Conservation (phyloP, 92 coral and sea anemone genomes). For the Ricordea florida region DNA sequence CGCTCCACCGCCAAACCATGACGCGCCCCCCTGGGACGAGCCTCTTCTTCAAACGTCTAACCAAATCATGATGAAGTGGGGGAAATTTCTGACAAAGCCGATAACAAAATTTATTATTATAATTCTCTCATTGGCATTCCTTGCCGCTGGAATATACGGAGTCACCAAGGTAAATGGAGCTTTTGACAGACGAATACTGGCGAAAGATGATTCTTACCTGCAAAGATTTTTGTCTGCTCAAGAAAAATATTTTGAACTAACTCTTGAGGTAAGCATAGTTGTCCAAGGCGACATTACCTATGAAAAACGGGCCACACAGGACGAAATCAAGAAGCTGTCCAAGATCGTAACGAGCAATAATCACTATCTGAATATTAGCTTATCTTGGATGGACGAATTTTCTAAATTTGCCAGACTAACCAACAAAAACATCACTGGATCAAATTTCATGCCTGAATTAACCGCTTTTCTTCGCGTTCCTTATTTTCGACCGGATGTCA, state of each 20-base stretch:
- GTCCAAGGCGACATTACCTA: constrained; percentile 7
- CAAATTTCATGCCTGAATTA: constrained; percentile 26
- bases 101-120: too few relatives aligned
- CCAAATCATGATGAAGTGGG: too few relatives aligned
- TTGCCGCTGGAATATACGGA: too few relatives aligned
- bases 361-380: constrained; percentile 21
- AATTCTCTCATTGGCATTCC: too few relatives aligned
- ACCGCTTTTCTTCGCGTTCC: constrained; percentile 47
- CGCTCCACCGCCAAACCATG: too few relatives aligned
- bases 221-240: constrained; percentile 13
- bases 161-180: too few relatives aligned
- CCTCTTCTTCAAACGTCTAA: too few relatives aligned
- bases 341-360: constrained; percentile 8
- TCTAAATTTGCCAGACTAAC: background rate
- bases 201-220: constrained; percentile 55
- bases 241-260: constrained; percentile 36
- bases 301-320: constrained; percentile 16
- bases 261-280: constrained; percentile 45
- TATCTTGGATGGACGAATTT: constrained; percentile 56
- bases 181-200: constrained; percentile 45
- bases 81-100: too few relatives aligned
- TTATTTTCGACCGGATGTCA: too few relatives aligned
- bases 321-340: constrained; percentile 22
- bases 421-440: constrained; percentile 9
- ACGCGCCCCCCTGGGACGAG: too few relatives aligned